Evolutionary conservation across 2,797 vertebrate genomes (phyloP), one percentile per base, ranked within the genome.

Genomic region (Coregonus sp.): DNA sequence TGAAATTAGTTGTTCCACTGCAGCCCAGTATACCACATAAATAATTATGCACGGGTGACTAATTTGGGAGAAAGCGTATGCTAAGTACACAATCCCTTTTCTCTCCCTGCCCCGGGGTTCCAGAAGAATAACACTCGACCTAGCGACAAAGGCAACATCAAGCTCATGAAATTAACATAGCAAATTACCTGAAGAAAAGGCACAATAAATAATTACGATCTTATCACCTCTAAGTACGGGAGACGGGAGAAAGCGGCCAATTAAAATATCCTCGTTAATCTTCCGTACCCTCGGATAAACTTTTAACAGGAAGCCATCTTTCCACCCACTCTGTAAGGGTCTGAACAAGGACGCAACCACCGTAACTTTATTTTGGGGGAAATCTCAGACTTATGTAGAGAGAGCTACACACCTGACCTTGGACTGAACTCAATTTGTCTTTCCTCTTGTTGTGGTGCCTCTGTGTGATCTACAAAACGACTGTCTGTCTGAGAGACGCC

Each of bases 151-250:
- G 95, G 94, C 91, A 77, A 93, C 95, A 96, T 96, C 96, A 97
- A 96, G 95, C 95, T 96, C 95, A 94, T 95, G 95, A 97, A 96
- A 98, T 98, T 97, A 97, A 96, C 95, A 97, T 97, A 96, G 96
- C 92, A 96, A 98, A 98, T 97, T 91, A 97, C 96, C 94, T 96
- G 93, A 94, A 97, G 93, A 92, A 77, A 91, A 96, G 94, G 93
- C 92, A 94, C 92, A 94, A 96, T 97, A 98, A 98, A 98, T 97
- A 96, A 96, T 51, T 86, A 83, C 86, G 94, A 96, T 96, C 94
- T 93, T 95, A 96, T 96, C 94, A 92, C 93, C 92, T 93, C 88
- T 90, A 87, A 95, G 93, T 94, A 94, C 91, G 84, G 90, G 79
- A 92, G 90, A 92, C 87, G 93, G 87, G 89, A 89, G 94, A 90